Base-by-base conservation (phyloP, 2,888 invertebrate genomes). In the Spisula subtruncata region DNA sequence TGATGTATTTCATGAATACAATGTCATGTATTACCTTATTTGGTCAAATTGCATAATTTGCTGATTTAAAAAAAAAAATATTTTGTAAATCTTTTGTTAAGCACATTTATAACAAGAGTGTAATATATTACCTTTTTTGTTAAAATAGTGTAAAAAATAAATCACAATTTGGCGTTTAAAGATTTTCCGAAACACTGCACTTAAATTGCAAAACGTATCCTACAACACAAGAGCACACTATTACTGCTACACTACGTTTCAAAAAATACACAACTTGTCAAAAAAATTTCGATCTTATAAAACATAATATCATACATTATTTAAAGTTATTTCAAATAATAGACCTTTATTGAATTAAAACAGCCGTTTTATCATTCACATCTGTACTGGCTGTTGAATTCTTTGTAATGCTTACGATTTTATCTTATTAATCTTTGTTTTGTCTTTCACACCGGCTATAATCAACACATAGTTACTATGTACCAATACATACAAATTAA, bases 401-500 rank as follows among this genome's bases (percentile, higher is more conserved):
- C 32, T 10, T 35, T 46, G 41, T 66, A 48, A 66, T 35, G 18
- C 66, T 12, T 29, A 48, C 25, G 35, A 46, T 46, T 14, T 86
- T 86, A 86, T 81, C 79, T 25, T 6, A 12, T 8, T 79, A 35
- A 35, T 25, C 12, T n/a, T 54, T 48, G 79, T 29, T 51, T 79
- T 51, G 51, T 54, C 54, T 85, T 8, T 20, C 20, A 71, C 29
- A 60, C 18, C 2, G 29, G 20, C 20, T 81, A 81, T 48, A 71
- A 82, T 86, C 81, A 81, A 86, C 86, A 86, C 86, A 60, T 81
- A 60, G 86, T 81, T 29, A 86, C 86, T 86, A 32, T 18, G 25
- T 35, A 51, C 81, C 66, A 66, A 86, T 32, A 86, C 32, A 51
- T 46, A 86, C 81, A 81, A 66, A 66, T 41, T 32, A 75, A 85